These are phyloP conservation scores for Dryas iulia DNA, from an alignment of 1,140 invertebrate species.

Conservation along the genomic window DNA sequence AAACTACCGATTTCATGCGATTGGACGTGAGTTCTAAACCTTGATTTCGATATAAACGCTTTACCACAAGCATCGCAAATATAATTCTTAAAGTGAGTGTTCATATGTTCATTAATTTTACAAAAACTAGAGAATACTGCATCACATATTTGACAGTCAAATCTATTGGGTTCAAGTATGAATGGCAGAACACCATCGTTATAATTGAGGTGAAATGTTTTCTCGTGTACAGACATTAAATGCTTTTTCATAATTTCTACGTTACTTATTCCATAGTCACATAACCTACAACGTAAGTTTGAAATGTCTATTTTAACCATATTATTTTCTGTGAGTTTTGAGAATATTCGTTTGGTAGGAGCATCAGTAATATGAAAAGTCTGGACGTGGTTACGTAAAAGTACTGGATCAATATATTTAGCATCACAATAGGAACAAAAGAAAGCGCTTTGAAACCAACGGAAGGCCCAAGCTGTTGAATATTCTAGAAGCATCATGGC, in stretches of 20 bases:
- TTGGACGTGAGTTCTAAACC: constrained; percentile 80
- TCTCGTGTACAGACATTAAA: constrained; percentile 44
- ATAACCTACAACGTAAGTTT: constrained; percentile 61
- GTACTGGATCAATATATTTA: constrained; percentile 51
- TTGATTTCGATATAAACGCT: constrained; percentile 80
- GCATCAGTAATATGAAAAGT: constrained; percentile 45
- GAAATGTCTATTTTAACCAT: constrained; percentile 71
- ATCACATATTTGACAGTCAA: constrained; percentile 58
- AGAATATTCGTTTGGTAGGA: constrained; percentile 60
- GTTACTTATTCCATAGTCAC: constrained; percentile 44
- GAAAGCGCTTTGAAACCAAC: constrained; percentile 64
- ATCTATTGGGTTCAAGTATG: constrained; percentile 51
- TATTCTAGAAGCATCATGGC: constrained; percentile 62
- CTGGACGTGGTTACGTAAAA: constrained; percentile 51
- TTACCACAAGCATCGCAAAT: constrained; percentile 85
- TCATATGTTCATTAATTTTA: constrained; percentile 72
- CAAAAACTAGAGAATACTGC: constrained; percentile 48
- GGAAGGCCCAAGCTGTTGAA: constrained; percentile 69
- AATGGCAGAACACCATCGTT: constrained; percentile 69
- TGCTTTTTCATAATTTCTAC: constrained; percentile 60
- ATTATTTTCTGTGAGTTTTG: constrained; percentile 74
- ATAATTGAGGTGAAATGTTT: constrained; percentile 43
- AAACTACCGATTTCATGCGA: constrained; percentile 81
- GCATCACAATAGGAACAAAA: constrained; percentile 67
- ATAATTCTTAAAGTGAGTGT: constrained; percentile 79